phyloP scores from a whole-genome alignment of 2,888 invertebrate species.

The Drosophila meridiana region DNA sequence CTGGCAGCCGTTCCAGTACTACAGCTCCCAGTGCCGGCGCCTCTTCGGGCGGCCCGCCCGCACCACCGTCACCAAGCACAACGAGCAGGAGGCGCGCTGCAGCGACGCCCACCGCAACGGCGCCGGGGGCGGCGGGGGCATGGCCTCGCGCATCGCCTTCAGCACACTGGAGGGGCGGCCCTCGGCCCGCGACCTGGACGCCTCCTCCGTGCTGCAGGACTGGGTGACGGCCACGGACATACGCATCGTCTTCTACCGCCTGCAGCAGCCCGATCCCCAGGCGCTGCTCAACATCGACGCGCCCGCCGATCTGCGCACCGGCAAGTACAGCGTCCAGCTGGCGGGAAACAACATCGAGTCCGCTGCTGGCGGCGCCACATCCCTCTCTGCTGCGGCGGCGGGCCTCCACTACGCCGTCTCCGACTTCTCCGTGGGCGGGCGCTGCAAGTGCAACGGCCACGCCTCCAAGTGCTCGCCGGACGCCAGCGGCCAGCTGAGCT shows the following conservation, averaged over 20 bases:
- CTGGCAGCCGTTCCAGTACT: constrained; percentile 99
- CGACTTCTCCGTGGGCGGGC: constrained; percentile 98
- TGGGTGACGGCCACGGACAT: constrained; percentile 99
- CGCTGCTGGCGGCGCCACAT: constrained; percentile 6
- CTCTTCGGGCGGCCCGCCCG: constrained; percentile 96
- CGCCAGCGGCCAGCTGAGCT: constrained; percentile 88
- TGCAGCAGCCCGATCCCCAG: constrained; percentile 89
- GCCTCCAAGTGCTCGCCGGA: constrained; percentile 91
- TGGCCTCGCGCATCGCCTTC: constrained; percentile 94
- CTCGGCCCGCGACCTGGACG: constrained; percentile 97
- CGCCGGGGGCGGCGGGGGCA: constrained; percentile 86
- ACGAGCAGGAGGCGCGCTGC: constrained; percentile 99
- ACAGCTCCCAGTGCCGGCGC: constrained; percentile 96
- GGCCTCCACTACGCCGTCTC: constrained; percentile 94
- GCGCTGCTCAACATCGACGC: constrained; percentile 61
- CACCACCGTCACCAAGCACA: constrained; percentile 96
- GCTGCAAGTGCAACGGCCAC: constrained; percentile 99
- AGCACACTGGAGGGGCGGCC: constrained; percentile 98
- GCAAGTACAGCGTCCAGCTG: constrained; percentile 82
- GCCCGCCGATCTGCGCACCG: constrained; percentile 44
- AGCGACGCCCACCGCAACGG: constrained; percentile 94
- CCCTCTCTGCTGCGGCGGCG: constrained; percentile 60
- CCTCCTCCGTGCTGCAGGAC: constrained; percentile 97
- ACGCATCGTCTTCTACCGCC: constrained; percentile 95
- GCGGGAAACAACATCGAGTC: constrained; percentile 48